Evolutionary conservation across 1,140 invertebrate species (phyloP), one percentile per base, ranked within the genome.

Genomic region (Chironomus tepperi): DNA sequence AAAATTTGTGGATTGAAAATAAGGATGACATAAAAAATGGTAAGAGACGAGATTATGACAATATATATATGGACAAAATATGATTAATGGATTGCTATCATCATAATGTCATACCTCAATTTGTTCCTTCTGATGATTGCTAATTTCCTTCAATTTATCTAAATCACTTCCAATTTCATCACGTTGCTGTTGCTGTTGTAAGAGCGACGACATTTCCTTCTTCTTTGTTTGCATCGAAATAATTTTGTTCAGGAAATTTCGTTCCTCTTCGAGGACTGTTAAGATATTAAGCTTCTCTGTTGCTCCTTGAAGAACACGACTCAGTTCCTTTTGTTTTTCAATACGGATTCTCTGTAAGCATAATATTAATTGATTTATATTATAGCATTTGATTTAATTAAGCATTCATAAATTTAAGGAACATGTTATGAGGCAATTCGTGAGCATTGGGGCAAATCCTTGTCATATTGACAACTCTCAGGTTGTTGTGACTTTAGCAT

Each of bases 201-300:
- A 80, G 75, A 9, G 76, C 75, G 10, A 76, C 75, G 81, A 78
- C 74, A 81, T 81, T 19, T 78, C 77, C 73, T 77, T 78, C 76
- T 82, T 83, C 43, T 81, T 81, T 12, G 79, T 75, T 76, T 85
- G 84, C 42, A 77, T 74, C 15, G 84, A 79, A 9, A 85, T 74
- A 9, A 85, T 57, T 74, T 82, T 81, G 1, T 77, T 76, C 2
- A 89, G 77, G 65, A 86, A 82, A 1, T 81, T 79, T 75, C 85
- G 84, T 77, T 89, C 86, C 74, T 86, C 85, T 43, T 84, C 83
- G n/a, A 89, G 78, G 24, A 87, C 79, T 0, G 84, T 83, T 1
- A 88, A 64, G 9, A 88, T 81, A 76, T 85, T 87, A n/a, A 87
- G 76, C 75, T 86, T 87, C 74, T 86, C 83, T 0, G 87, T 87